A percentile compares a stretch with the other conserved stretches of the same genome.
Conservation (phyloP, 2,797 vertebrate genomes). For the Telmatherina bonti region DNA sequence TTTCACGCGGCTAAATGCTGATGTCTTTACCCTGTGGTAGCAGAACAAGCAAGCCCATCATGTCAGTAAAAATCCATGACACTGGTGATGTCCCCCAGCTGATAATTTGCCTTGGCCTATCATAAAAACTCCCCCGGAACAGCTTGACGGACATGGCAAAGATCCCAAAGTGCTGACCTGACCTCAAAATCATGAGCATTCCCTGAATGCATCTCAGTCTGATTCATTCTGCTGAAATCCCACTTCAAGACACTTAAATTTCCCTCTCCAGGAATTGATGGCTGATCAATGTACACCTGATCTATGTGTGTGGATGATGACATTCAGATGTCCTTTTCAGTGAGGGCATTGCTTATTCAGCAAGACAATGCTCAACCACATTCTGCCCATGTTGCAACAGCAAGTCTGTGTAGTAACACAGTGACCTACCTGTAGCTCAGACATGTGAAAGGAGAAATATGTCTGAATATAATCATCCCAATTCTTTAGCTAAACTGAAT, state of each 20-base stretch:
- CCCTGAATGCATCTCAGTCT: not conserved
- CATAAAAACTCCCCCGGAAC: not conserved
- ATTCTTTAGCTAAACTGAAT: too few relatives aligned
- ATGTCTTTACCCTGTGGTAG: not conserved
- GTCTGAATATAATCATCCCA: slow-evolving; percentile 24
- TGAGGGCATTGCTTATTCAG: not conserved
- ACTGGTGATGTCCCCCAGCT: not conserved
- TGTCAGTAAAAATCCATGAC: not conserved
- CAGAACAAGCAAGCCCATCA: not conserved
- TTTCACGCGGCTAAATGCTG: not conserved
- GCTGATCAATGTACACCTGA: not conserved
- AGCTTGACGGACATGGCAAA: not conserved
- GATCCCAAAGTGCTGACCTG: not conserved
- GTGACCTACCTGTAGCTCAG: not conserved
- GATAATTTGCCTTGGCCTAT: not conserved
- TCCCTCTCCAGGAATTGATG: not conserved
- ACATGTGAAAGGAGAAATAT: not conserved
- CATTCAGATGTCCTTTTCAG: not conserved
- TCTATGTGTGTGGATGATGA: not conserved
- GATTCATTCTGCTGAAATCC: not conserved
- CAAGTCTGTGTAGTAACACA: not conserved
- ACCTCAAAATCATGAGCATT: not conserved
- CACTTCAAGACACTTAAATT: not conserved
- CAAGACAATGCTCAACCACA: not conserved
- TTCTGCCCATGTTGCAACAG: not conserved